These are phyloP conservation scores for Macheiramphus alcinus DNA, from an alignment of 2,113 vertebrate genomes.

Conservation along the genomic window DNA sequence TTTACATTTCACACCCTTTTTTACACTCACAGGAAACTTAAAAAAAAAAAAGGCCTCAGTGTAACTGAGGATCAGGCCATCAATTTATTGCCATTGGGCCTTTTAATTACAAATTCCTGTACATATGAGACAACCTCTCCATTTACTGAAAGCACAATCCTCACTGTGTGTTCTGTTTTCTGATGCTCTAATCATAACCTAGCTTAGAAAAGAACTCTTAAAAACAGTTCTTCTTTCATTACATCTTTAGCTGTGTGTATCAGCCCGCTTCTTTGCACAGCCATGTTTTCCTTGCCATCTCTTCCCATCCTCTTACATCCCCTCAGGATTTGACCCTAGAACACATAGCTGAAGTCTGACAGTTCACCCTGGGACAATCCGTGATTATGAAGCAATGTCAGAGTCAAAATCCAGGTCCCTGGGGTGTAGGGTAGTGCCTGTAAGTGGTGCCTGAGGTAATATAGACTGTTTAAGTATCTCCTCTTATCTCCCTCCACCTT, in stretches of 20 bases:
- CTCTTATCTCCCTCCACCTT: background rate
- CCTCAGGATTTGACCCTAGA: constrained; percentile 40
- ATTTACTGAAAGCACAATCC: background rate
- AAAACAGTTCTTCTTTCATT: background rate
- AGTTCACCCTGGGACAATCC: background rate
- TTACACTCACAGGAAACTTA: background rate
- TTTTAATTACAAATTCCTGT: background rate
- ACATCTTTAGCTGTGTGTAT: background rate
- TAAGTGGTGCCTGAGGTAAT: constrained; percentile 39
- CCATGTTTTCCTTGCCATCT: constrained; percentile 10
- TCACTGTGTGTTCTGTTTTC: background rate
- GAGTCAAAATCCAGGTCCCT: constrained; percentile 28
- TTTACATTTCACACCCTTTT: background rate
- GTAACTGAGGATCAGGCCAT: background rate
- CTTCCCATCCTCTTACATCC: background rate
- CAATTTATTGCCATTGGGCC: background rate
- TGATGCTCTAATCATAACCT: background rate
- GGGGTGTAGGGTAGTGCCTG: background rate
- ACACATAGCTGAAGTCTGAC: background rate
- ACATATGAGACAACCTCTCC: background rate
- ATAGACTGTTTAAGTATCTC: background rate
- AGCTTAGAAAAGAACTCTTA: background rate
- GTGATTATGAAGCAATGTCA: constrained; percentile 35
- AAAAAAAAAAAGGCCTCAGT: background rate
- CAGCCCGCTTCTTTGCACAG: constrained; percentile 6